Conservation (phyloP, 1,140 invertebrate genomes). For the Drosophila baimaii region DNA sequence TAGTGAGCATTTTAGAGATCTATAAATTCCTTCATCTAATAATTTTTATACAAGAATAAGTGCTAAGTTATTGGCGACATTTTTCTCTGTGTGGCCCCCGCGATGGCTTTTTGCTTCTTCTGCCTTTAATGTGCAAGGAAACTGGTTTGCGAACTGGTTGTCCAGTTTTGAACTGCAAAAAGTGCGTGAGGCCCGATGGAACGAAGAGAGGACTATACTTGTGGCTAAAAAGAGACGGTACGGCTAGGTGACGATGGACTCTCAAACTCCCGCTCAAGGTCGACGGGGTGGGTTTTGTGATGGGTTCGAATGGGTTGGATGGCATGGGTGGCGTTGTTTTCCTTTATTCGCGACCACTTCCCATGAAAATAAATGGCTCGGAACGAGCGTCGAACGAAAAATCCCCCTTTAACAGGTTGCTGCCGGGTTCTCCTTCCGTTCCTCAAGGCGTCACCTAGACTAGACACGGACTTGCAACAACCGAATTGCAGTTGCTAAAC, state of each 20-base stretch:
- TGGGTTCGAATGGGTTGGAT: slow-evolving; percentile 1
- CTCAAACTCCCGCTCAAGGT: slow-evolving; percentile 50
- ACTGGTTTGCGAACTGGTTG: slow-evolving; percentile 61
- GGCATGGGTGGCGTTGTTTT: slow-evolving; percentile 27
- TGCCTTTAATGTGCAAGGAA: slow-evolving; percentile 45
- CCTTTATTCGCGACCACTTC: slow-evolving; percentile 63
- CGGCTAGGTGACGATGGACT: slow-evolving; percentile 34
- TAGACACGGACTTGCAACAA: slow-evolving; percentile 53
- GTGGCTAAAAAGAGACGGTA: slow-evolving; percentile 6
- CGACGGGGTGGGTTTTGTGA: slow-evolving; percentile 29
- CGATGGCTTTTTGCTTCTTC: slow-evolving; percentile 34
- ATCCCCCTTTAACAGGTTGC: slow-evolving; percentile 47
- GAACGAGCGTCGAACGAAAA: slow-evolving; percentile 46
- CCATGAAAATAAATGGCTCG: slow-evolving; percentile 74
- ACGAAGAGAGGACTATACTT: slow-evolving; percentile 2
- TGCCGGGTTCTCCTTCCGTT: slow-evolving; percentile 28
- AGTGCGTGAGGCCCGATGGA: slow-evolving; percentile 42
- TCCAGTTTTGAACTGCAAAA: slow-evolving; percentile 47
- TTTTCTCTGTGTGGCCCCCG: slow-evolving; percentile 31
- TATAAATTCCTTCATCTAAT: neutral
- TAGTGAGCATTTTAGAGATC: neutral
- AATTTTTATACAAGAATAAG: neutral
- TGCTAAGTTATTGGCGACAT: neutral
- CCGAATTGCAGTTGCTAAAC: slow-evolving; percentile 29
- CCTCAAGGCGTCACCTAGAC: slow-evolving; percentile 68